Percentiles rank a stretch among this genome's conserved stretches.
These are phyloP conservation scores for Marmota monax DNA, from an alignment of 2,113 vertebrate genomes.

Conservation along the genomic window DNA sequence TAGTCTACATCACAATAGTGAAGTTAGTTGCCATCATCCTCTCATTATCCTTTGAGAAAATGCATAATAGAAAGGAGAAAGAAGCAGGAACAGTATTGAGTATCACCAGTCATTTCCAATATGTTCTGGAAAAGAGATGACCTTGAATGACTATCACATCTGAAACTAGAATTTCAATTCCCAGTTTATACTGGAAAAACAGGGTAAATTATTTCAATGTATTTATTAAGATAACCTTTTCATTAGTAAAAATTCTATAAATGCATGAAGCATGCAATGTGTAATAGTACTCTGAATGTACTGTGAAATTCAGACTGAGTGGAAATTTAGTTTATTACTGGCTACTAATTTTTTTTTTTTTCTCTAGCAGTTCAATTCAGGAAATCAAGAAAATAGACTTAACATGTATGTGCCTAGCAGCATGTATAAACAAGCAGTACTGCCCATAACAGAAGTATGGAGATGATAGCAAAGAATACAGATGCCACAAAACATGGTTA, in stretches of 20 bases:
- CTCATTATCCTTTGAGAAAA: neutral
- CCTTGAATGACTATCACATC: neutral
- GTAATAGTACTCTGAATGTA: neutral
- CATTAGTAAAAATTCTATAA: conserved; percentile 42
- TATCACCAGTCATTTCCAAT: neutral
- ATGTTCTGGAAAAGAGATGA: neutral
- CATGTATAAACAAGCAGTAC: neutral
- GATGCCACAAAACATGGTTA: conserved; percentile 74
- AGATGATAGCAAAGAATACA: conserved; percentile 35
- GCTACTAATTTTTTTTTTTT: conserved; percentile 54
- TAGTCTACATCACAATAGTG: neutral
- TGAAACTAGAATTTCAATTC: neutral
- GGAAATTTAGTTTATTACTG: conserved; percentile 42
- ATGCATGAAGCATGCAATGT: neutral
- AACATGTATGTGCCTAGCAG: neutral
- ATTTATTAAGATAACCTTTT: conserved; percentile 6
- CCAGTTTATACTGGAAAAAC: neutral
- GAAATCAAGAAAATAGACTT: conserved; percentile 49
- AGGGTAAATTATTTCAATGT: neutral
- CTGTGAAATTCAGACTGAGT: conserved; percentile 3
- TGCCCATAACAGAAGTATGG: neutral
- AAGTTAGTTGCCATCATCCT: neutral
- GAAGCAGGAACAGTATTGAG: neutral
- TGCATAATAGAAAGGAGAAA: neutral
- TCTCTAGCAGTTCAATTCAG: neutral